These are phyloP conservation scores for Hartigia nigra DNA, from an alignment of 2,888 invertebrate species.

Conservation along the genomic window DNA sequence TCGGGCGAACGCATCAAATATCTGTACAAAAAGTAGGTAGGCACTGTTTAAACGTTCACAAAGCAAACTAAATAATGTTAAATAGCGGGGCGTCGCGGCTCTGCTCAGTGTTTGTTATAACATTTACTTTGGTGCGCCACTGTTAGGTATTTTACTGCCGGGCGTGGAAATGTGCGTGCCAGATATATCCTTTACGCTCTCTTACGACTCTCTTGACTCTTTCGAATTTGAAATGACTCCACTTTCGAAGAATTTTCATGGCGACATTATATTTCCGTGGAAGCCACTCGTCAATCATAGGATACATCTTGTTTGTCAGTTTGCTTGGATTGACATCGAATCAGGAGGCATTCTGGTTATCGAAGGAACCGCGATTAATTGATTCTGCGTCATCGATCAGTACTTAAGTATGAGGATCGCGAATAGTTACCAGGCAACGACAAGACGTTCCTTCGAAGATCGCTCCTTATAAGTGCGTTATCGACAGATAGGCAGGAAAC, in stretches of 20 bases:
- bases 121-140: constrained; percentile 61
- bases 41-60: constrained; percentile 61
- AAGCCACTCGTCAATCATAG: not conserved
- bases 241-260: not conserved
- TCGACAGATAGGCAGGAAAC: constrained; percentile 55
- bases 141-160: constrained; percentile 56
- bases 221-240: not conserved
- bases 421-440: not conserved
- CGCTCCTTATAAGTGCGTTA: constrained; percentile 54
- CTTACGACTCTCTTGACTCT: constrained; percentile 43
- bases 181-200: constrained; percentile 54
- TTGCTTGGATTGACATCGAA: not conserved
- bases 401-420: not conserved
- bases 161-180: constrained; percentile 57
- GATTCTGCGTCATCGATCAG: not conserved
- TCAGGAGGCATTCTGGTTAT: not conserved
- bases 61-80: constrained; percentile 64
- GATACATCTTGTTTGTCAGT: not conserved
- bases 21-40: constrained; percentile 50
- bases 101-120: constrained; percentile 61
- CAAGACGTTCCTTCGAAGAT: constrained; percentile 9
- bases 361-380: not conserved
- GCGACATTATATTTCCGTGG: not conserved
- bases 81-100: constrained; percentile 59
- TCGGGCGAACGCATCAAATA: constrained; percentile 52